These are phyloP conservation scores for Gymnarchus niloticus DNA, from an alignment of 2,113 vertebrate genomes.

Conservation along the genomic window DNA sequence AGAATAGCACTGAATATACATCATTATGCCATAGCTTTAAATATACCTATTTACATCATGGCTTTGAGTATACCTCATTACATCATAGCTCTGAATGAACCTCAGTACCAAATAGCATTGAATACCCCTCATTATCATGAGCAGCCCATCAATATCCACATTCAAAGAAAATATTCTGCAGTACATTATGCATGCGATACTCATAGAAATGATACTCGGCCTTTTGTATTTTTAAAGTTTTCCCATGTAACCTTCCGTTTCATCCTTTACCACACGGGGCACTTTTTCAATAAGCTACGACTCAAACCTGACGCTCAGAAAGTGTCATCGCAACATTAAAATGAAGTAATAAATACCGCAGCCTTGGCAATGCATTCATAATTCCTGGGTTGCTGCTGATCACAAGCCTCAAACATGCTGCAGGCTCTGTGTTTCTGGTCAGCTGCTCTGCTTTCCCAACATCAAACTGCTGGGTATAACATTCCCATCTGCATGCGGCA, in stretches of 20 bases:
- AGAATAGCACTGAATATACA: no score
- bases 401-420: constrained; percentile 36
- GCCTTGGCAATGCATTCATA: constrained; percentile 43
- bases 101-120: not conserved
- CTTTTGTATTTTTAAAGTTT: not conserved
- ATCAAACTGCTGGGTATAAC: constrained; percentile 37
- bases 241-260: not conserved
- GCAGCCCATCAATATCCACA: not conserved
- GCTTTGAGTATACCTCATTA: not conserved
- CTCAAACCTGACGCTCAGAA: not conserved
- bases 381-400: constrained; percentile 35
- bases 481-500: constrained; percentile 39
- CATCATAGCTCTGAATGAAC: not conserved
- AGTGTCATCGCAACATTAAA: no score
- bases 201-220: no score
- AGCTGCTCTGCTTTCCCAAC: constrained; percentile 54
- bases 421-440: constrained; percentile 62
- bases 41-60: not conserved
- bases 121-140: no score
- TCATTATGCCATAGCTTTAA: not conserved
- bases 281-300: not conserved
- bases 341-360: not conserved
- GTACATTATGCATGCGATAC: no score
- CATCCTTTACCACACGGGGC: not conserved
- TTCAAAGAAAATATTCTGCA: not conserved